These are phyloP conservation scores for Noctua janthe DNA, from an alignment of 2,888 invertebrate genomes.

Conservation along the genomic window DNA sequence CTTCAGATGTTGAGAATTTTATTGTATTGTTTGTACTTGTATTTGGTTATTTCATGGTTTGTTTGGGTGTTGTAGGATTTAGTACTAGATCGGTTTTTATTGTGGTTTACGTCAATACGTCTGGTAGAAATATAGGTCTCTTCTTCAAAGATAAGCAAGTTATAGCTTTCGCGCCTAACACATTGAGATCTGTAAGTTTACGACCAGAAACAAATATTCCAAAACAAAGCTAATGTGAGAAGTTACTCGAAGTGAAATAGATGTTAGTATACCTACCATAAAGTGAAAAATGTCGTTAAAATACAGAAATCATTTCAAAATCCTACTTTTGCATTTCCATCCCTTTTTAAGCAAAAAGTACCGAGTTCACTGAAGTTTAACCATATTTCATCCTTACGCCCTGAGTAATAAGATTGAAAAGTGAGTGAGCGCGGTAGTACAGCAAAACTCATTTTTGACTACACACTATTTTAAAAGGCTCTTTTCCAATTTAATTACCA, in stretches of 20 bases:
- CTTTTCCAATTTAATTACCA: not conserved
- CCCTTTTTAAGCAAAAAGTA: not conserved
- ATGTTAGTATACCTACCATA: not conserved
- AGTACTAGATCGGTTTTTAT: not conserved
- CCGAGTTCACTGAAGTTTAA: too few relatives aligned
- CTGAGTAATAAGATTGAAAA: too few relatives aligned
- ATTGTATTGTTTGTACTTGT: slow-evolving; percentile 16
- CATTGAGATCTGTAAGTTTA: not conserved
- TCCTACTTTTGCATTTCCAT: not conserved
- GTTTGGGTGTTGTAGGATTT: slow-evolving; percentile 11
- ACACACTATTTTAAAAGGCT: not conserved
- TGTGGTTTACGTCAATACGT: not conserved
- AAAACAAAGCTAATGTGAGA: not conserved
- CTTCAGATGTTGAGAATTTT: slow-evolving; percentile 15
- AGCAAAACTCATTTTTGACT: not conserved
- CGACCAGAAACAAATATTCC: not conserved
- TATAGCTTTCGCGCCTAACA: not conserved
- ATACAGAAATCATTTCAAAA: not conserved
- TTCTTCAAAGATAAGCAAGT: not conserved
- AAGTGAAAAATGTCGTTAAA: not conserved
- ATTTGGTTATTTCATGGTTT: slow-evolving; percentile 1
- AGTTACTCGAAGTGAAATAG: not conserved
- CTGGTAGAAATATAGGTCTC: not conserved
- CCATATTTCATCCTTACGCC: too few relatives aligned
- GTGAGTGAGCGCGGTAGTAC: too few relatives aligned